phyloP scores from a whole-genome alignment of 92 coral and sea anemone genomes.

The Hydrozoanthus gracilis region DNA sequence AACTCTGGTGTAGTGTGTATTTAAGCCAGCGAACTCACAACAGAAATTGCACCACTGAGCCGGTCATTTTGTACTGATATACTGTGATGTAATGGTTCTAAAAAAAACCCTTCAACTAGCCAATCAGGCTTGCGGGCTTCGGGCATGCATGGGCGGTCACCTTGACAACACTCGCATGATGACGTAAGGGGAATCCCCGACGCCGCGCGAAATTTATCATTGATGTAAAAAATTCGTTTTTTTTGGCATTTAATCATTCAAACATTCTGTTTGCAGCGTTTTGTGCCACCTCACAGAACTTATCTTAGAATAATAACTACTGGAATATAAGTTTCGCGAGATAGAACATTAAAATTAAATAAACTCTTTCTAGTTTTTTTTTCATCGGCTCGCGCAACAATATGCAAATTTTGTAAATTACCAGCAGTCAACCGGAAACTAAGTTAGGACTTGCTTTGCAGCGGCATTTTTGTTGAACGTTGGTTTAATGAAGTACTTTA shows the following conservation, averaged over 20 bases:
- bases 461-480: too few species aligned
- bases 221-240: neutral
- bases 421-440: too few species aligned
- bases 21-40: conserved; percentile 55
- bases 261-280: neutral
- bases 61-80: conserved; percentile 33
- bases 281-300: neutral
- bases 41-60: conserved; percentile 61
- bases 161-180: conserved; percentile 28
- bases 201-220: neutral
- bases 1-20: neutral
- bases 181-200: conserved; percentile 92
- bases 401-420: too few species aligned
- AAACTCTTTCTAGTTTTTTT: too few species aligned
- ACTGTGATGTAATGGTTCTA: conserved; percentile 59
- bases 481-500: too few species aligned
- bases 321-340: too few species aligned
- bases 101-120: conserved; percentile 40
- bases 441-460: too few species aligned
- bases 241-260: neutral
- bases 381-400: too few species aligned
- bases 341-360: too few species aligned
- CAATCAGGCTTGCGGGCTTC: conserved; percentile 45
- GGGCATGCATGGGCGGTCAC: conserved; percentile 71
- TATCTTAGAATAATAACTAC: neutral